A percentile compares a stretch with the other conserved stretches of the same genome.
These are phyloP conservation scores for Eubucco bourcierii DNA, from an alignment of 2,113 vertebrate species.

Conservation along the genomic window DNA sequence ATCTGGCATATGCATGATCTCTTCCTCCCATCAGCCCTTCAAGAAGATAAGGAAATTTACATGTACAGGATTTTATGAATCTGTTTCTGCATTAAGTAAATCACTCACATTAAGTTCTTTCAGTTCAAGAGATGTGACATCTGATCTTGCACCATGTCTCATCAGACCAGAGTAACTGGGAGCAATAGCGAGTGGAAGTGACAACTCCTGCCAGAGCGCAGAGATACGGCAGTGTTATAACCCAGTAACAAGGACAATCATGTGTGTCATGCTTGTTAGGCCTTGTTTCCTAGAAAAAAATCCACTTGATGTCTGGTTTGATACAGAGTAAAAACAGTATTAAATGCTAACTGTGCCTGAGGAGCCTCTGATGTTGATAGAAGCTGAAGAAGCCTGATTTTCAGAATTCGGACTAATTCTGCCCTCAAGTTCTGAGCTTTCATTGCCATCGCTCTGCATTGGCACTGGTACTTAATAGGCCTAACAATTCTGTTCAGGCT, in stretches of 20 bases:
- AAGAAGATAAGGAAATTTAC: no score
- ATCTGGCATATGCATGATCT: neutral
- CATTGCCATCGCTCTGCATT: rapidly evolving
- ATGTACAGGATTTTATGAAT: no score
- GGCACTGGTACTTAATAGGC: neutral
- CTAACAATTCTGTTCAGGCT: neutral
- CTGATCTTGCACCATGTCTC: neutral
- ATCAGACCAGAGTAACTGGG: neutral
- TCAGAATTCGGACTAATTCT: neutral
- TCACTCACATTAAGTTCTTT: neutral
- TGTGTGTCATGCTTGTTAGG: neutral
- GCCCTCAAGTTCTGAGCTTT: neutral
- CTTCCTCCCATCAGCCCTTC: neutral
- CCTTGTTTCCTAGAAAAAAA: neutral
- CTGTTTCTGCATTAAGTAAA: slow-evolving; percentile 16
- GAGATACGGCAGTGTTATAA: neutral
- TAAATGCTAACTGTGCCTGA: neutral
- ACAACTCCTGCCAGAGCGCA: neutral
- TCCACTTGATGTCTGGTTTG: neutral
- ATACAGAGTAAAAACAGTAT: neutral
- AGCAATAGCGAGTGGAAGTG: slow-evolving; percentile 16
- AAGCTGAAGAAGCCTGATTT: neutral
- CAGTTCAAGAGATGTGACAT: neutral
- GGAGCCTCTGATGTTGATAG: neutral
- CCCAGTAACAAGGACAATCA: neutral